Percentiles rank a stretch among this genome's conserved stretches.
These are phyloP conservation scores for Amaurobius ferox DNA, from an alignment of 2,888 invertebrate genomes.

Conservation along the genomic window DNA sequence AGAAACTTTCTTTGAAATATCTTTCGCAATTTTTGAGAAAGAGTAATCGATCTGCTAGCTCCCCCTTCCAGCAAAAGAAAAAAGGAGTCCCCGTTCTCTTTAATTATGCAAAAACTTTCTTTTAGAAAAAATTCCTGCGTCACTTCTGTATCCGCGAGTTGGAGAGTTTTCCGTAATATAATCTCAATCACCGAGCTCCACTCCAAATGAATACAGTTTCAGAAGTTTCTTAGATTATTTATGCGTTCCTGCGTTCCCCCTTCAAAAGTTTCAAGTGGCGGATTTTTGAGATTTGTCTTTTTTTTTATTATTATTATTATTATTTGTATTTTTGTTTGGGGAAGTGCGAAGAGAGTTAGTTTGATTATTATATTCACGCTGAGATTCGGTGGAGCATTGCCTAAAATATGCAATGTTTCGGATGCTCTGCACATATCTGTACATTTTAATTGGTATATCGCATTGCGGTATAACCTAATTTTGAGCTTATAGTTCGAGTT, in stretches of 20 bases:
- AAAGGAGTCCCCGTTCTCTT: constrained; percentile 38
- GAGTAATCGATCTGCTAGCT: constrained; percentile 47
- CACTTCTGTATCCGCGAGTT: neutral
- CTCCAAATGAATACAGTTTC: constrained; percentile 58
- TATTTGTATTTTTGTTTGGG: no score
- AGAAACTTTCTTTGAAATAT: constrained; percentile 57
- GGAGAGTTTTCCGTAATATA: constrained; percentile 50
- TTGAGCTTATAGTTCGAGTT: no score
- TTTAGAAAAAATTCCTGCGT: constrained; percentile 13
- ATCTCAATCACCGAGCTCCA: constrained; percentile 50
- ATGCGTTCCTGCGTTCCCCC: constrained; percentile 24
- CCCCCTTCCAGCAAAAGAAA: constrained; percentile 6
- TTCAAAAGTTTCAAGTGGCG: no score
- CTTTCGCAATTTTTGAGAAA: constrained; percentile 51
- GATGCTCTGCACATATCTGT: no score
- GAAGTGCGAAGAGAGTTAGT: no score
- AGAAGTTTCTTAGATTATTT: constrained; percentile 40
- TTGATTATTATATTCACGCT: no score
- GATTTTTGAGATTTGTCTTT: no score
- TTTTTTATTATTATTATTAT: no score
- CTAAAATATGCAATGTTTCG: no score
- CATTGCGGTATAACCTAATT: no score
- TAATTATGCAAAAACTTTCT: constrained; percentile 67
- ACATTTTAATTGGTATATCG: no score
- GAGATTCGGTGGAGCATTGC: no score